Base-by-base conservation (phyloP, 2,113 vertebrate species). In the Rhinolophus ferrumequinum region DNA sequence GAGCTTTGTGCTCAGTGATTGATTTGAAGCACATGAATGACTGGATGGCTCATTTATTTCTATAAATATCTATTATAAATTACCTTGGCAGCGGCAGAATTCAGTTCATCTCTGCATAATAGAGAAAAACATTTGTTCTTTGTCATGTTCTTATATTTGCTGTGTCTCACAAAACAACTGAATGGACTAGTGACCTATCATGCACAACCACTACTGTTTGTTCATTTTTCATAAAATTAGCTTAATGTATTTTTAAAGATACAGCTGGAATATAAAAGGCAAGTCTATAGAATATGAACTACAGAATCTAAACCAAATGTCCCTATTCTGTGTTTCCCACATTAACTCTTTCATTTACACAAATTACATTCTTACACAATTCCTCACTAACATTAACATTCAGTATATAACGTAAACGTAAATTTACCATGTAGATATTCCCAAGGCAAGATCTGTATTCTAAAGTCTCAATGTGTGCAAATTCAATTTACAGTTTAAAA, bases 371-470 rank as follows among this genome's bases (percentile, higher is more conserved):
- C 33, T 3, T 8, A 1, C 50, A 33, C 4, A 19, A 24, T 5
- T 12, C 50, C 73, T 21, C 3, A 2, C 35, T 4, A 5, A 47
- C 5, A 6, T 2, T 4, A 30, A 60, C 11, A 8, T 15, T 14
- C 13, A 2, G 11, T 21, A 8, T 19, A 1, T 16, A 9, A 67
- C 0, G 7, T 28, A 19, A 35, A 22, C 2, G 12, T 8, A 1
- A 54, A 47, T 58, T 38, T 26, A 10, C n/a, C 1, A 0, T 1
- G 44, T 6, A 35, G 30, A 0, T 0, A 8, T 10, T 58, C 64
- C 82, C 76, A 28, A 52, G 44, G 54, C 9, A 18, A 30, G 50
- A 15, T 13, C 60, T 50, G 47, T 24, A 19, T 26, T 8, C 52
- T 28, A 12, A n/a, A 70, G 47, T 22, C 60, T 69, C 56, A 54